Evolutionary conservation across 2,888 invertebrate species (phyloP), one percentile per base, ranked within the genome.

Genomic region (Microdon myrmicae): DNA sequence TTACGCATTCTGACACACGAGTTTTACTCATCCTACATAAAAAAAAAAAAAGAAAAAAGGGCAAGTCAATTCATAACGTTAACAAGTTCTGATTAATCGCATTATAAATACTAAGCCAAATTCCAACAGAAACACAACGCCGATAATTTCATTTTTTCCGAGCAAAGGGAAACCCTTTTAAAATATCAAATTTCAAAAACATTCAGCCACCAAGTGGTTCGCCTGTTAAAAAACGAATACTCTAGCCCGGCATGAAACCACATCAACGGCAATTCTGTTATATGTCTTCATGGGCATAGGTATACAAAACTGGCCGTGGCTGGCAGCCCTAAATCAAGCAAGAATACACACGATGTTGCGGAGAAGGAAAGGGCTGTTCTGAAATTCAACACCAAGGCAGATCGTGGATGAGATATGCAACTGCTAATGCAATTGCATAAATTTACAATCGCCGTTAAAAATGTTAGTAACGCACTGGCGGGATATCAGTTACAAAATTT

Each of bases 11-110:
- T n/a, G n/a, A n/a, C n/a, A n/a, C n/a, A n/a, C n/a, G n/a, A n/a
- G n/a, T n/a, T n/a, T n/a, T n/a, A n/a, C n/a, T n/a, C n/a, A n/a
- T n/a, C n/a, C n/a, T n/a, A n/a, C n/a, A n/a, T n/a, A n/a, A n/a
- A n/a, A n/a, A n/a, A n/a, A n/a, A n/a, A n/a, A n/a, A n/a, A n/a
- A n/a, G n/a, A n/a, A n/a, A n/a, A n/a, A n/a, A n/a, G n/a, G n/a
- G 5, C 25, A 51, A 43, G 28, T 31, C 31, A 38, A 43, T 35
- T 32, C 43, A 12, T 13, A 41, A 41, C 20, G 41, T 10, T 41
- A 9, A 41, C 37, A 43, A 43, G 43, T 51, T 51, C 22, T 34
- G 51, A 51, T 51, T 51, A 26, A 51, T 51, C 43, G 41, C 41
- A 41, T 51, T 51, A 51, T 43, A 51, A 51, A 51, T 20, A 28